Conservation (phyloP, 2,113 vertebrate species). For the Chelonoidis abingdonii region DNA sequence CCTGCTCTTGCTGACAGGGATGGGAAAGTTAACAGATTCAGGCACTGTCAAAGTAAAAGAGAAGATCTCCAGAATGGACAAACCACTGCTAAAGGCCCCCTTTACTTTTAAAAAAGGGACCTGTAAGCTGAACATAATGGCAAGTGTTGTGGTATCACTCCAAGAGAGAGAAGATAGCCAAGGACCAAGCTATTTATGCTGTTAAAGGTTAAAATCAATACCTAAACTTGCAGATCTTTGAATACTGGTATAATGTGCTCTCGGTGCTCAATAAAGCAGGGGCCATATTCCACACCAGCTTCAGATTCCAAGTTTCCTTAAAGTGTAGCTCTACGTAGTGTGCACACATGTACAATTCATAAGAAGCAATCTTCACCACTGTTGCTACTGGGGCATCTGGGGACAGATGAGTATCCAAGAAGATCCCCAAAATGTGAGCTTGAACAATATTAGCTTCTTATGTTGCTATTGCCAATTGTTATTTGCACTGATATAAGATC, state of each 20-base stretch:
- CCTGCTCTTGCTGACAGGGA: neutral
- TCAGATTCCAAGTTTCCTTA: neutral
- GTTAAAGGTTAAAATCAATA: neutral
- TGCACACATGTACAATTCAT: neutral
- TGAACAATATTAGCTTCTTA: neutral
- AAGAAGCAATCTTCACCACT: neutral
- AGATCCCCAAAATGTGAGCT: neutral
- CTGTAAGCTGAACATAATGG: neutral
- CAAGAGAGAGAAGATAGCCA: fast-evolving
- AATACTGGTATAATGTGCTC: neutral
- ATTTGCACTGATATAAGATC: neutral
- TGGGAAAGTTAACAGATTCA: neutral
- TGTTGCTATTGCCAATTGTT: neutral
- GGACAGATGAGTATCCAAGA: neutral
- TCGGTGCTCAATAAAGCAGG: neutral
- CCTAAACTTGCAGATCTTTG: neutral
- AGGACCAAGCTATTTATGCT: neutral
- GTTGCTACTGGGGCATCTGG: neutral
- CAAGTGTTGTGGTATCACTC: neutral
- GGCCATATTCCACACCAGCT: neutral
- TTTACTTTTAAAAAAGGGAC: neutral
- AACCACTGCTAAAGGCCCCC: neutral
- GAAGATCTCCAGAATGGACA: neutral
- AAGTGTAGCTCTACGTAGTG: neutral
- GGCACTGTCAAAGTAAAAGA: neutral